Base-by-base conservation (phyloP, 2,888 invertebrate species). In the Yponomeuta malinellus region DNA sequence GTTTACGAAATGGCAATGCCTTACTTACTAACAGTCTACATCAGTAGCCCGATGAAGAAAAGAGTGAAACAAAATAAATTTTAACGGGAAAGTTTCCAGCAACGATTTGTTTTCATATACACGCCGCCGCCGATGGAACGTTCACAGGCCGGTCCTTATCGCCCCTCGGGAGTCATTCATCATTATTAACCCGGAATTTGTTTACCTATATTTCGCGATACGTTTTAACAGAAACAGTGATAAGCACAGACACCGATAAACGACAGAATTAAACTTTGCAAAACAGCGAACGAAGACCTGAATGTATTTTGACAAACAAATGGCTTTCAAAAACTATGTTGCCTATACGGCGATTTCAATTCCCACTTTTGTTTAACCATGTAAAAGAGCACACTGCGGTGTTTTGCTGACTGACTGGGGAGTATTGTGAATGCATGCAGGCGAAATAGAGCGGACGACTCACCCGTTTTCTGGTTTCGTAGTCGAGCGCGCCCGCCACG, bases 401-500 rank as follows among this genome's bases (percentile, higher is more conserved):
- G 33, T 37, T 67, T 37, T 43, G 43, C 33, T 43, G 67, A 43
- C 43, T 37, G 37, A 67, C 67, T 67, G 15, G 37, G 15, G 37
- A n/a, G 67, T 37, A 37, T 37, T 67, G 33, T 67, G 43, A 37
- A n/a, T 64, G 71, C 71, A 71, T 66, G 69, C 71, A 52, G 23
- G 68, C 43, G 48, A 48, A 48, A 23, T 68, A 68, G 68, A 48
- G 68, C 48, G n/a, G 68, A 29, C 37, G 43, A 78, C 97, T 97
- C 93, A 98, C 98, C 95, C 98, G 95, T 93, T 98, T 97, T 83
- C 98, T 95, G 71, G 98, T 97, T 90, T 98, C 98, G 89, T 98
- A 99, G 93, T 99, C 99, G 85, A 99, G 94, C 73, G 98, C 97
- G 77, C 98, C 98, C 73, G 98, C 98, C 78, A 99, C 98, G 93